These are phyloP conservation scores for Struthio camelus DNA, from an alignment of 2,113 vertebrate genomes.

Conservation along the genomic window DNA sequence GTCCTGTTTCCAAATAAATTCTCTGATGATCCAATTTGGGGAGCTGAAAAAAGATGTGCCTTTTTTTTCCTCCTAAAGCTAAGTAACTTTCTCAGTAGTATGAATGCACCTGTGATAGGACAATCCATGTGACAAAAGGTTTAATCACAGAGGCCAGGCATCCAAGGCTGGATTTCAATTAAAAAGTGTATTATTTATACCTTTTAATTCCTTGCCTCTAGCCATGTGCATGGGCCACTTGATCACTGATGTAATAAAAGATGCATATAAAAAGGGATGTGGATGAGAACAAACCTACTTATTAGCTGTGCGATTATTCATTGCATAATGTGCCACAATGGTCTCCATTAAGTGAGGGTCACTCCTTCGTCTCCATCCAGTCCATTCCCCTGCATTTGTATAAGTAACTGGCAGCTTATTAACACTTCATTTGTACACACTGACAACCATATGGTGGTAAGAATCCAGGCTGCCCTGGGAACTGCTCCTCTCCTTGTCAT, in stretches of 20 bases:
- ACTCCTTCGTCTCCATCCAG: not conserved
- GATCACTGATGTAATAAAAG: not conserved
- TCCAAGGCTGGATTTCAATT: conserved; percentile 39
- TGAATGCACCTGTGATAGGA: not conserved
- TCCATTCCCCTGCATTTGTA: not conserved
- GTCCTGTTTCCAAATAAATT: not conserved
- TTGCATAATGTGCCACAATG: not conserved
- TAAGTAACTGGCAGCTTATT: not conserved
- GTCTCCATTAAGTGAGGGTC: conserved; percentile 5
- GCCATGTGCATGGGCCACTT: not conserved
- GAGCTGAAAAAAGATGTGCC: not conserved
- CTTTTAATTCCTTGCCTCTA: conserved; percentile 43
- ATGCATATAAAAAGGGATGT: not conserved
- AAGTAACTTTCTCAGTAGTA: not conserved
- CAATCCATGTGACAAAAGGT: not conserved
- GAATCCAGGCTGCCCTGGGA: not conserved
- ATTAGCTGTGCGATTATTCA: conserved; percentile 5
- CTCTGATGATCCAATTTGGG: not conserved
- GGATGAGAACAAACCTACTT: not conserved
- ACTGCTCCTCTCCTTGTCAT: not conserved
- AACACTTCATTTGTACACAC: conserved; percentile 7
- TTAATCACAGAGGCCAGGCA: conserved; percentile 33
- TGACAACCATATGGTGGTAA: not conserved
- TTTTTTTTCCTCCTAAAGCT: not conserved
- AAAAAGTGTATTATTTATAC: conserved; percentile 44